Conservation (phyloP, 2,797 vertebrate genomes). For the Lithobates pipiens region DNA sequence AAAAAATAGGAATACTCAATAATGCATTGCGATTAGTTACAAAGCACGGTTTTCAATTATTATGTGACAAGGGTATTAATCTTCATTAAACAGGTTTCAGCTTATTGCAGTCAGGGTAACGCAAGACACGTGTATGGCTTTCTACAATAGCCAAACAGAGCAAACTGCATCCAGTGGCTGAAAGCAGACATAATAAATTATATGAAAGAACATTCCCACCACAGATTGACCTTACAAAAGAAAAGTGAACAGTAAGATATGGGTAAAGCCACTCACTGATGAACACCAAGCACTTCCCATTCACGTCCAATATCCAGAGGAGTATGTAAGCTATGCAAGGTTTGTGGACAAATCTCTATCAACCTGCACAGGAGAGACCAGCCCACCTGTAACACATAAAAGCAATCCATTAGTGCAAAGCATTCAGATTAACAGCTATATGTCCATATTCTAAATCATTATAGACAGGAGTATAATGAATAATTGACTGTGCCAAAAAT, state of each 20-base stretch:
- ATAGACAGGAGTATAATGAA: not conserved
- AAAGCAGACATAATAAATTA: no score
- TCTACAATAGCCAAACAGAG: no score
- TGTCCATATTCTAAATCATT: not conserved
- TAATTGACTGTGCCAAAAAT: not conserved
- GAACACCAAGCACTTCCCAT: slow-evolving; percentile 85
- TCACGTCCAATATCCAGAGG: slow-evolving; percentile 80
- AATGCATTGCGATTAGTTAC: no score
- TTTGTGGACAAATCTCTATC: slow-evolving; percentile 88
- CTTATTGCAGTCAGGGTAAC: no score
- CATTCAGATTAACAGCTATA: not conserved
- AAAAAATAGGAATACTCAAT: no score
- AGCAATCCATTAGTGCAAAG: not conserved
- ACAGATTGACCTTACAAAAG: no score
- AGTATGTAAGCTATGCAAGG: slow-evolving; percentile 78
- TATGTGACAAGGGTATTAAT: no score
- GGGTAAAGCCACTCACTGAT: slow-evolving; percentile 84
- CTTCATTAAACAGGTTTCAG: no score
- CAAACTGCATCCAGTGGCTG: no score
- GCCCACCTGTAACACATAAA: slow-evolving; percentile 79
- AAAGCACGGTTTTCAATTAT: no score
- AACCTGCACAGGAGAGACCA: slow-evolving; percentile 92
- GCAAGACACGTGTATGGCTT: no score
- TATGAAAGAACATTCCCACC: no score
- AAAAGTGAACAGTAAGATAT: not conserved